Conservation (phyloP, 35 echinoderm and acorn worm genomes). For the Lytechinus variegatus region DNA sequence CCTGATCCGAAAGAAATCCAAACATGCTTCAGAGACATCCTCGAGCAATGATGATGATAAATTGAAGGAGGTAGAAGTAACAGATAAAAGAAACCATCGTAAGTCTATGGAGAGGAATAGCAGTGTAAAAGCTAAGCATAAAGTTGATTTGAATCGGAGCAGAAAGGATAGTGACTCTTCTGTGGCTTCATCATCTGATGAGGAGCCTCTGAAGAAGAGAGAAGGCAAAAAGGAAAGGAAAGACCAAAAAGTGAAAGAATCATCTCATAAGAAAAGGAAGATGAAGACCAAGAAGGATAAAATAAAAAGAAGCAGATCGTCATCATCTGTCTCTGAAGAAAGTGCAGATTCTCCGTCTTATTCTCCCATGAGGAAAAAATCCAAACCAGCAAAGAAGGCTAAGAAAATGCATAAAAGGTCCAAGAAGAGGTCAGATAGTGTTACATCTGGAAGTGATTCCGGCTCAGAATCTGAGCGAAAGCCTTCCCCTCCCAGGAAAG, state of each 20-base stretch:
- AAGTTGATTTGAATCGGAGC: not conserved
- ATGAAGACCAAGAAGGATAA: constrained; percentile 17
- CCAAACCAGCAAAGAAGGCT: not conserved
- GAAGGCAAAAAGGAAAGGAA: not conserved
- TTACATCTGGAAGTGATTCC: not conserved
- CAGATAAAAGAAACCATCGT: not conserved
- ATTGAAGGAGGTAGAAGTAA: not conserved
- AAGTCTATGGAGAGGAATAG: not conserved
- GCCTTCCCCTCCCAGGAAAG: not conserved
- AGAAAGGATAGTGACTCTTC: not conserved
- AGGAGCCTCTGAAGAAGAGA: not conserved
- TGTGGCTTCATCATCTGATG: not conserved
- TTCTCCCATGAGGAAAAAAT: constrained; percentile 25
- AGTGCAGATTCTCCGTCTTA: not conserved
- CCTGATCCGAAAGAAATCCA: not conserved
- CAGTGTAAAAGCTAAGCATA: not conserved
- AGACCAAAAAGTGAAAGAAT: not conserved
- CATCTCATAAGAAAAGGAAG: constrained; percentile 10
- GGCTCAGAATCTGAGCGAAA: not conserved
- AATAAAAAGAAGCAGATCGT: not conserved
- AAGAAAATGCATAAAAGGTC: constrained; percentile 3
- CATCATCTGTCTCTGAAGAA: constrained; percentile 23
- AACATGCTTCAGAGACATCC: not conserved
- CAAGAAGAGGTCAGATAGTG: constrained; percentile 20
- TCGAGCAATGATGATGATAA: constrained; percentile 41